A percentile compares a stretch with the other conserved stretches of the same genome.
phyloP scores from a whole-genome alignment of 2,113 vertebrate species.

The Falco punctatus region DNA sequence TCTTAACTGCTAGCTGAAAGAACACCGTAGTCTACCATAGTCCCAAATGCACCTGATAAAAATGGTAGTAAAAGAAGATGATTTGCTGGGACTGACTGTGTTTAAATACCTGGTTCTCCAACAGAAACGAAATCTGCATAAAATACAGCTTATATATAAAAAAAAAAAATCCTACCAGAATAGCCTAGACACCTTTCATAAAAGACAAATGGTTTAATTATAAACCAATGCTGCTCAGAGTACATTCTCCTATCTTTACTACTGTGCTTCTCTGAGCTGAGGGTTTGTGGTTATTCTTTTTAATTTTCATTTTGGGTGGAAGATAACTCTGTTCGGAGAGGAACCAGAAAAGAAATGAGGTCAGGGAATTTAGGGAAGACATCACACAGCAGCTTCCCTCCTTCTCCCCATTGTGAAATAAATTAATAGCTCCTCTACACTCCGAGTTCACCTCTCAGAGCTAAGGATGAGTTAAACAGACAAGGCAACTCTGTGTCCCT shows the following conservation, averaged over 20 bases:
- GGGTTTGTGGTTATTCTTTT: background rate
- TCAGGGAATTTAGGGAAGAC: background rate
- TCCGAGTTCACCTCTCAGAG: background rate
- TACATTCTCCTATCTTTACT: background rate
- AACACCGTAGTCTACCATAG: background rate
- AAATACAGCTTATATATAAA: background rate
- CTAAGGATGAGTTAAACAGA: background rate
- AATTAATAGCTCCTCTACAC: background rate
- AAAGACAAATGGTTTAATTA: conserved; percentile 45
- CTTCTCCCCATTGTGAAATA: background rate
- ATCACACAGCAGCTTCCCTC: background rate
- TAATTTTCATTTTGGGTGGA: background rate
- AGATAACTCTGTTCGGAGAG: background rate
- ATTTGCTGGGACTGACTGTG: background rate
- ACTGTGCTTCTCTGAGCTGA: background rate
- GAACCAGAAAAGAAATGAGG: background rate
- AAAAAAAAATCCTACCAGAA: background rate
- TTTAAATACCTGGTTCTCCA: background rate
- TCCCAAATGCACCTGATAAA: background rate
- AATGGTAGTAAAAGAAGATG: background rate
- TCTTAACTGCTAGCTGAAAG: background rate
- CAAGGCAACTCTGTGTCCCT: background rate
- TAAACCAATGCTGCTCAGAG: background rate
- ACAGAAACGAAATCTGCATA: background rate
- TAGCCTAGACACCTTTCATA: background rate